Base-by-base conservation (phyloP, 2,797 vertebrate species). In the Lagorchestes hirsutus region DNA sequence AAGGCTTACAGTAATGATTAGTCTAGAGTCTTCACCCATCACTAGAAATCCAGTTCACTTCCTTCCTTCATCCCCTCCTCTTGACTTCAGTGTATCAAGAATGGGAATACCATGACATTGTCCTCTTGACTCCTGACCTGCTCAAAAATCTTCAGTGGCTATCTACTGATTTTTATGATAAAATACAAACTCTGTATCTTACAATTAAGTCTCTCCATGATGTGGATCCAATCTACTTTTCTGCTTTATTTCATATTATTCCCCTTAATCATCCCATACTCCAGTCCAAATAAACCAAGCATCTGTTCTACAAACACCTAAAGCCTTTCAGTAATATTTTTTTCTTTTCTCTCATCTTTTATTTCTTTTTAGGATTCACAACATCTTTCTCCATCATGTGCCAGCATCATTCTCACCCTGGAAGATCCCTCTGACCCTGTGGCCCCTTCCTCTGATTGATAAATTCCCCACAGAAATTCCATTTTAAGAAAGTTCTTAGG, bases 371-470 rank as follows among this genome's bases (percentile, higher is more conserved):
- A 87, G 22, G 40, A 27, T 58, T 13, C 12, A 54, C 16, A 24
- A 82, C 31, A 93, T 87, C 12, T 10, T 90, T 90, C 55, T 90
- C 74, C 3, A 27, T 40, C 74, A 87, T 87, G 50, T 28, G 9
- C 40, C 10, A 34, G 12, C 29, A 46, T 28, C 55, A 82, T 93
- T 92, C 55, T 52, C 16, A 93, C 52, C 55, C 90, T 82, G 93
- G 93, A 56, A 57, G 74, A 97, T 93, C 27, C 11, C 52, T 94
- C 90, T 56, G 74, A 82, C 92, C 91, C 31, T 92, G 58, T 50
- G 90, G 55, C 0, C 40, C 28, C 93, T 50, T 40, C 9, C 11
- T 91, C 18, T 56, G 8, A 55, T 91, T 56, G 54, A 9, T 9
- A 27, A 91, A 0, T 91, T 55, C 54, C 34, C 55, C 22, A 55